Percentiles rank a stretch among this genome's conserved stretches.
phyloP scores from a whole-genome alignment of 2,113 vertebrate genomes.

The Rhizomys pruinosus region DNA sequence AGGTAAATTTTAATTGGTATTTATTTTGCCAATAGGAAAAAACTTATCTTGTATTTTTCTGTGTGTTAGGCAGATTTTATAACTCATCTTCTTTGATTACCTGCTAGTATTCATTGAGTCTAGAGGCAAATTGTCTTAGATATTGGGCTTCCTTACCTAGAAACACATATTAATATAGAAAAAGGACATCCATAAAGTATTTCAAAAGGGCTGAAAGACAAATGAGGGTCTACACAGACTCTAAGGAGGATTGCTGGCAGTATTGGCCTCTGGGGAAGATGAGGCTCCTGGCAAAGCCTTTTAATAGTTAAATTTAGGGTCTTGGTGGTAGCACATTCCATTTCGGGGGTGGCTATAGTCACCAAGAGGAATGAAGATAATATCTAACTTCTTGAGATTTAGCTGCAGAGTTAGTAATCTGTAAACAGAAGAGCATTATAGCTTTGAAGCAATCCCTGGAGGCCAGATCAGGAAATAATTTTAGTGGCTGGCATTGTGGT shows the following conservation, averaged over 20 bases:
- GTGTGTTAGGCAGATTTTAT: background rate
- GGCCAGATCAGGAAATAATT: background rate
- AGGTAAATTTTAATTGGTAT: background rate
- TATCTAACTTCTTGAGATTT: background rate
- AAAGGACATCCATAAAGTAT: background rate
- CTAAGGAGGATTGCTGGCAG: background rate
- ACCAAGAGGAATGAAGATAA: background rate
- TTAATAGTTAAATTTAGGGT: too few species aligned
- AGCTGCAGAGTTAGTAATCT: background rate
- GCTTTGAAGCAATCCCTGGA: background rate
- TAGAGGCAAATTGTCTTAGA: background rate
- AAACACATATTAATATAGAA: background rate
- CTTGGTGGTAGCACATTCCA: background rate
- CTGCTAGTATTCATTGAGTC: background rate
- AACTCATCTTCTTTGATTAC: background rate
- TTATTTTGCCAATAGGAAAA: background rate
- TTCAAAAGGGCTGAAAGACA: too few species aligned
- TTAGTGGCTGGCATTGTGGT: background rate
- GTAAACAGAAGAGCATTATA: background rate
- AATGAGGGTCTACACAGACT: background rate
- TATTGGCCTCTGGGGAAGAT: background rate
- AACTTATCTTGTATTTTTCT: background rate
- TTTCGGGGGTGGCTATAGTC: background rate
- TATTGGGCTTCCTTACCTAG: background rate
- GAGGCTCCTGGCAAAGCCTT: background rate